These are phyloP conservation scores for Apantesis nais DNA, from an alignment of 2,888 invertebrate genomes.

Conservation along the genomic window DNA sequence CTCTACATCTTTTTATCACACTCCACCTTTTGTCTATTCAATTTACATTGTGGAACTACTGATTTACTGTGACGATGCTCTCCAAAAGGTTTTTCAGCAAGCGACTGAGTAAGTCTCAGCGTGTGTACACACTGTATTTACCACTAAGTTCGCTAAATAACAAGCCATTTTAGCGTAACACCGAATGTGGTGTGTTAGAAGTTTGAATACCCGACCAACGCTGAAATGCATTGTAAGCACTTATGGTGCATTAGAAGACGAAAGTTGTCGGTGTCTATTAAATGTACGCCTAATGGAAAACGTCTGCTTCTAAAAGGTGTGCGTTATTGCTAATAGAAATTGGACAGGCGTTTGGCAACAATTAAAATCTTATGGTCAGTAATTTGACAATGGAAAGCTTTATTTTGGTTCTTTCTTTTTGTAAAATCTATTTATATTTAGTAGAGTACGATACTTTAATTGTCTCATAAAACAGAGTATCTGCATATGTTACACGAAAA, in stretches of 20 bases:
- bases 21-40: neutral
- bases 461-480: too few relatives aligned
- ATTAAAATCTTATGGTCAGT: slow-evolving; percentile 25
- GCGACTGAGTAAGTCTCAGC: slow-evolving; percentile 8
- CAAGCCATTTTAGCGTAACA: slow-evolving; percentile 39
- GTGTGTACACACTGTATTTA: slow-evolving; percentile 28
- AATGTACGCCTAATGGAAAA: slow-evolving; percentile 60
- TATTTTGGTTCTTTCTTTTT: slow-evolving; percentile 1
- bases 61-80: neutral
- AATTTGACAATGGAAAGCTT: slow-evolving; percentile 16
- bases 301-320: slow-evolving; percentile 46
- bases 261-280: slow-evolving; percentile 49
- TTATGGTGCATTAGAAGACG: slow-evolving; percentile 56
- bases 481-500: neutral
- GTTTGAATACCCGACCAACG: slow-evolving; percentile 44
- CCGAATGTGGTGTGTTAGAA: slow-evolving; percentile 38
- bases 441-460: neutral
- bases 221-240: slow-evolving; percentile 48
- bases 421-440: neutral
- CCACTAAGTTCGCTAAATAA: slow-evolving; percentile 43
- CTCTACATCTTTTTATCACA: too few relatives aligned
- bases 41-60: slow-evolving; percentile 23
- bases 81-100: slow-evolving; percentile 25
- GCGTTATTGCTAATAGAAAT: slow-evolving; percentile 55
- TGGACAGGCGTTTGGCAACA: slow-evolving; percentile 48